Conservation (phyloP, 2,113 vertebrate genomes). For the Thymallus thymallus region DNA sequence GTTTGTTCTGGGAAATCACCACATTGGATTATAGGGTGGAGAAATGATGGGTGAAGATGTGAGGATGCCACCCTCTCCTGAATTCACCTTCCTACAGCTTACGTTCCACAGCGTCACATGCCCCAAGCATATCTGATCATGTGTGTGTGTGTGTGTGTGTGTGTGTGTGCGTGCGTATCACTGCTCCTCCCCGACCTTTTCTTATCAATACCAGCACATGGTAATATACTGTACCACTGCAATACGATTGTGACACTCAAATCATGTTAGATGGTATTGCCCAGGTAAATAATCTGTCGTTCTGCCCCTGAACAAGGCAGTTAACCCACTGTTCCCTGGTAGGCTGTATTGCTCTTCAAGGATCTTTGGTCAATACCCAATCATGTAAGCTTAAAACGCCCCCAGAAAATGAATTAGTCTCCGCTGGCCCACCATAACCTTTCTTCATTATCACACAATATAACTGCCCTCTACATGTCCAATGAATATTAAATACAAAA, state of each 20-base stretch:
- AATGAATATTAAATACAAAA: too few species aligned
- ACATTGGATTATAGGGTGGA: neutral
- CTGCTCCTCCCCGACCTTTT: neutral
- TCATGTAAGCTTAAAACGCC: neutral
- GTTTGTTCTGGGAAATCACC: conserved; percentile 8
- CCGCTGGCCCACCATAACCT: neutral
- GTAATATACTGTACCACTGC: too few species aligned
- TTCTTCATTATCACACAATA: too few species aligned
- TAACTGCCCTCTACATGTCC: too few species aligned
- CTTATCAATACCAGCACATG: neutral
- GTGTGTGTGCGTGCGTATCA: neutral
- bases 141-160: neutral
- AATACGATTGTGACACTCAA: too few species aligned
- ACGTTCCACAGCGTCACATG: neutral
- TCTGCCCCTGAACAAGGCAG: too few species aligned
- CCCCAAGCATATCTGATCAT: neutral
- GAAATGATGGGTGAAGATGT: neutral
- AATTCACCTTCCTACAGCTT: neutral
- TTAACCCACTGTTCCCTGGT: too few species aligned
- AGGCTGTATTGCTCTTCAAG: neutral
- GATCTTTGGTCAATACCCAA: neutral
- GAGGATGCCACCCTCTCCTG: neutral
- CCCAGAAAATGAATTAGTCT: neutral
- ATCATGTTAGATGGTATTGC: neutral
- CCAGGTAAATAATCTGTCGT: too few species aligned